Evolutionary conservation across 2,113 vertebrate species (phyloP).

Genomic region (Herpailurus yagouaroundi): DNA sequence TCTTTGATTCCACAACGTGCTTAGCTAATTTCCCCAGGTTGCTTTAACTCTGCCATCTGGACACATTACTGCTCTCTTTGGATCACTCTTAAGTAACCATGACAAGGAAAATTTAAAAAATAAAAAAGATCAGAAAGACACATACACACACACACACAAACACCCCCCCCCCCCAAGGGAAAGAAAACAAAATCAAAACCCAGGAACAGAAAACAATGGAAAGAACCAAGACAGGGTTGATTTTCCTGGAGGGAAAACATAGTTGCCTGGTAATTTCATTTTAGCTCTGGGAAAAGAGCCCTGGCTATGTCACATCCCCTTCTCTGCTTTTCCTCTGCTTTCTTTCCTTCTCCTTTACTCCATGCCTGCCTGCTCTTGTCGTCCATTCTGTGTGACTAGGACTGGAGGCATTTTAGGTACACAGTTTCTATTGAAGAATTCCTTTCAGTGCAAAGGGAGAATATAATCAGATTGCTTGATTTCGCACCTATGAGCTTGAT

Average conservation of each 20-base stretch:
- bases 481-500: neutral
- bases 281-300: neutral
- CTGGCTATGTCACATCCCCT: neutral
- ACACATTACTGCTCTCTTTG: neutral
- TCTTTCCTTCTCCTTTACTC: neutral
- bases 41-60: neutral
- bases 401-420: neutral
- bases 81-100: neutral
- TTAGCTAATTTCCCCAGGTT: neutral
- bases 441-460: neutral
- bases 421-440: neutral
- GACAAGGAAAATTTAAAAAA: neutral
- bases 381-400: neutral
- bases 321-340: neutral
- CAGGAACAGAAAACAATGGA: slow-evolving; percentile 32
- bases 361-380: neutral
- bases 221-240: neutral
- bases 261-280: neutral
- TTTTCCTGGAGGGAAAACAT: slow-evolving; percentile 10
- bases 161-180: too few relatives aligned
- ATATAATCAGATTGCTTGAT: neutral
- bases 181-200: neutral
- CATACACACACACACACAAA: too few relatives aligned
- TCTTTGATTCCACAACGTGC: neutral
- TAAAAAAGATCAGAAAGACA: neutral